phyloP scores from a whole-genome alignment of 2,797 vertebrate genomes.

The Nothura maculosa region DNA sequence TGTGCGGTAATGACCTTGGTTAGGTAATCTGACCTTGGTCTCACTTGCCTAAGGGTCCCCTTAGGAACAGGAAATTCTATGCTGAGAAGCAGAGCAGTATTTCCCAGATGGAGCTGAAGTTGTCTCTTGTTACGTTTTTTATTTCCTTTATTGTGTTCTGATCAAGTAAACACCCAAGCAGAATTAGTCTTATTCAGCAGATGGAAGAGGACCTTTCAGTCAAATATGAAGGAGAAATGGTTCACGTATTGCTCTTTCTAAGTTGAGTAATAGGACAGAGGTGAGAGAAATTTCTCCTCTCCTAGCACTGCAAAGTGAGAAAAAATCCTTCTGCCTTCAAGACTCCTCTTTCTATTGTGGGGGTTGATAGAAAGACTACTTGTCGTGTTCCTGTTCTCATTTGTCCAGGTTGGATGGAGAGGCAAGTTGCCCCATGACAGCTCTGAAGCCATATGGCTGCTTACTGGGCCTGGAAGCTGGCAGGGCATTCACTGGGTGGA shows the following conservation, averaged over 20 bases:
- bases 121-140: background rate
- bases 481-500: background rate
- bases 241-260: background rate
- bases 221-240: background rate
- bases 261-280: background rate
- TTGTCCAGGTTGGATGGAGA: background rate
- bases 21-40: background rate
- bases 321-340: background rate
- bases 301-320: background rate
- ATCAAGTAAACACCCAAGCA: background rate
- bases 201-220: background rate
- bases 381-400: background rate
- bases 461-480: background rate
- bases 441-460: background rate
- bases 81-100: background rate
- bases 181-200: background rate
- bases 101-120: background rate
- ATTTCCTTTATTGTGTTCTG: background rate
- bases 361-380: background rate
- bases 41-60: background rate
- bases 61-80: background rate
- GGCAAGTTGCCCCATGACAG: background rate
- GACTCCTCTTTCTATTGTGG: background rate
- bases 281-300: background rate
- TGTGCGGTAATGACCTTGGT: background rate